Percentiles rank a stretch among this genome's conserved stretches.
Conservation (phyloP, 2,888 invertebrate species). For the Onchidella celtica region DNA sequence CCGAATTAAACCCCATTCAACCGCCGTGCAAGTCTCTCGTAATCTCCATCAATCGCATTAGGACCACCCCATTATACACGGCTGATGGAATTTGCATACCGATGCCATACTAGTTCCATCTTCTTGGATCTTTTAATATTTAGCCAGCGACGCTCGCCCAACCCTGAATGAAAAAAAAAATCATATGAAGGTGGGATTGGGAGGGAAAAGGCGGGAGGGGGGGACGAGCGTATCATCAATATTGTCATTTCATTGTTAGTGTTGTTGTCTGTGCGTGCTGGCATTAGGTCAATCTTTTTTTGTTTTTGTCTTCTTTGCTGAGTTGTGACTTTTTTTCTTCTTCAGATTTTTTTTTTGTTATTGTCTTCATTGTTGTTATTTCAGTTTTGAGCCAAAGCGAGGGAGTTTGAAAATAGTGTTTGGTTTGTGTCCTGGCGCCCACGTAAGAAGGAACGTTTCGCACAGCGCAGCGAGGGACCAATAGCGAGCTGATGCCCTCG, state of each 20-base stretch:
- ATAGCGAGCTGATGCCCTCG: too few relatives aligned
- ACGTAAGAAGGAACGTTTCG: too few relatives aligned
- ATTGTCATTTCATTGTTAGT: background rate
- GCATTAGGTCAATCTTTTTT: too few relatives aligned
- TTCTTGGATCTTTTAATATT: slow-evolving; percentile 39
- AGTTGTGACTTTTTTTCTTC: background rate
- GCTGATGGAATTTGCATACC: slow-evolving; percentile 55
- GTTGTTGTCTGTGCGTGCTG: too few relatives aligned
- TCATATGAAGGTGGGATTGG: background rate
- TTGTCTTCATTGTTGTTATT: too few relatives aligned
- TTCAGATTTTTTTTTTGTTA: background rate
- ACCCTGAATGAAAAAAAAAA: too few relatives aligned
- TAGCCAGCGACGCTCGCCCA: slow-evolving; percentile 20
- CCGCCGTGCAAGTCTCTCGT: slow-evolving; percentile 50
- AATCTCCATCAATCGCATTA: slow-evolving; percentile 57
- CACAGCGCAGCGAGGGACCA: too few relatives aligned
- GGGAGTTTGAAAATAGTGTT: too few relatives aligned
- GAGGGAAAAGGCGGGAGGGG: background rate
- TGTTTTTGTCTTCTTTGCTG: slow-evolving; percentile 1
- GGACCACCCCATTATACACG: slow-evolving; percentile 49
- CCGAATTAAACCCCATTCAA: slow-evolving; percentile 55
- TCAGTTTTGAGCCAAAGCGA: too few relatives aligned
- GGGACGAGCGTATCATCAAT: background rate
- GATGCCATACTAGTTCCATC: slow-evolving; percentile 45
- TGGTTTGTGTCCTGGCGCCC: too few relatives aligned